These are phyloP conservation scores for Orthonyx spaldingii DNA, from an alignment of 2,113 vertebrate species.

Conservation along the genomic window DNA sequence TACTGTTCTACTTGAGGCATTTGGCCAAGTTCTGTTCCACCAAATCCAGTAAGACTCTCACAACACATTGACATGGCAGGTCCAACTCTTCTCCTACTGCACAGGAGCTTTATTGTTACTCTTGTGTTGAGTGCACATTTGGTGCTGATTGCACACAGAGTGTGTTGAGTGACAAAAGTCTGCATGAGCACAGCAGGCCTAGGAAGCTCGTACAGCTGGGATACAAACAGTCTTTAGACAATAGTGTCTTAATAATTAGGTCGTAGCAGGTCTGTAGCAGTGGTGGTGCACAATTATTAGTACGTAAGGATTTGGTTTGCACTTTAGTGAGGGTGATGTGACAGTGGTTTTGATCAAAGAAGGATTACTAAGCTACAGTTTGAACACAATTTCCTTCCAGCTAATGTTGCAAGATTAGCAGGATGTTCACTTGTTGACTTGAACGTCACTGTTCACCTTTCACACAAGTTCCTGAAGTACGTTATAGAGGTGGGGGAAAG, in stretches of 20 bases:
- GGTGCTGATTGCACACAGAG: not conserved
- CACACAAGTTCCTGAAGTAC: not conserved
- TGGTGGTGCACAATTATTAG: too few relatives aligned
- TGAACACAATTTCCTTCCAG: constrained; percentile 3
- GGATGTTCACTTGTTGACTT: not conserved
- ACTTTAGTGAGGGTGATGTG: too few relatives aligned
- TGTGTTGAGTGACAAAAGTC: not conserved
- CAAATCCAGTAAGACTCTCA: not conserved
- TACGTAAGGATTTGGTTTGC: not conserved
- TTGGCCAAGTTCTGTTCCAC: not conserved
- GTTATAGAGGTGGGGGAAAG: not conserved
- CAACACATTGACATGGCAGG: accelerated
- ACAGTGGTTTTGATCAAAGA: not conserved
- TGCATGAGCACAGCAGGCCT: accelerated
- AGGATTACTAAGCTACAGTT: not conserved
- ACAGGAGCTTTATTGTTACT: not conserved
- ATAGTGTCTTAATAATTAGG: too few relatives aligned
- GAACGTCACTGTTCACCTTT: not conserved
- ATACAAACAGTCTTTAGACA: not conserved
- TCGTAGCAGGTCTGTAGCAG: too few relatives aligned
- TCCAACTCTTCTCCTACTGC: not conserved
- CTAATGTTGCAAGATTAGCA: constrained; percentile 8
- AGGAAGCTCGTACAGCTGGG: not conserved
- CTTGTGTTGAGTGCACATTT: not conserved
- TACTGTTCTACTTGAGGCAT: not conserved